Evolutionary conservation across 2,888 invertebrate species (phyloP), one percentile per base, ranked within the genome.

Genomic region (Diogma glabrata): DNA sequence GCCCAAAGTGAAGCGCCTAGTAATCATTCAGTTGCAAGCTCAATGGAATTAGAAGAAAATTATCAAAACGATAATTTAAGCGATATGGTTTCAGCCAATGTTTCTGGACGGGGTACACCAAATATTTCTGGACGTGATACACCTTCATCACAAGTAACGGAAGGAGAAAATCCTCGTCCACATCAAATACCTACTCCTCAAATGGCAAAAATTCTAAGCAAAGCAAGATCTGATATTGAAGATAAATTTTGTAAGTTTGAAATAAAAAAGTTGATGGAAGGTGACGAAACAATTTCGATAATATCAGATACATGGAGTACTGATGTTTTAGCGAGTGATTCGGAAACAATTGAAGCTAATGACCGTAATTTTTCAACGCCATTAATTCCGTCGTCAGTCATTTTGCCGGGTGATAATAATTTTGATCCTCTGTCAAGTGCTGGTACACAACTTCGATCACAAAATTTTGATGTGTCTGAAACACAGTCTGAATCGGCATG

Each of bases 261-360:
- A 67, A 90, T 97, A 28, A 92, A 88, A 69, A 82, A 83, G 63
- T 67, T 83, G 51, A 65, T 79, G 58, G 79, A 79, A 70, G 89
- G 88, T 2, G 96, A 96, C 67, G 97, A 97, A 71, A 94, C 94
- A 1, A 86, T 94, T 60, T 96, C 95, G 30, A 84, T 96, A 63
- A 94, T 97, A 60, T 94, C 94, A 46, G 97, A 99, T 67, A 95
- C 95, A 1, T 97, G 97, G 97, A 94, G 94, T 59, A 97, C 97
- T 1, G 97, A 97, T 70, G 97, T 97, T 46, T 71, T 96, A 51
- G 95, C 95, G 0, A 94, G 93, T 51, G 97, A 97, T 70, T 93
- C 92, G 10, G 97, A 97, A 72, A 88, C 88, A 16, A 79, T 92
- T 40, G 94, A 93, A 57, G 84, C 84, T 57, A 77, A 77, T 20